Base-by-base conservation (phyloP, 2,113 vertebrate genomes). In the Passer domesticus region DNA sequence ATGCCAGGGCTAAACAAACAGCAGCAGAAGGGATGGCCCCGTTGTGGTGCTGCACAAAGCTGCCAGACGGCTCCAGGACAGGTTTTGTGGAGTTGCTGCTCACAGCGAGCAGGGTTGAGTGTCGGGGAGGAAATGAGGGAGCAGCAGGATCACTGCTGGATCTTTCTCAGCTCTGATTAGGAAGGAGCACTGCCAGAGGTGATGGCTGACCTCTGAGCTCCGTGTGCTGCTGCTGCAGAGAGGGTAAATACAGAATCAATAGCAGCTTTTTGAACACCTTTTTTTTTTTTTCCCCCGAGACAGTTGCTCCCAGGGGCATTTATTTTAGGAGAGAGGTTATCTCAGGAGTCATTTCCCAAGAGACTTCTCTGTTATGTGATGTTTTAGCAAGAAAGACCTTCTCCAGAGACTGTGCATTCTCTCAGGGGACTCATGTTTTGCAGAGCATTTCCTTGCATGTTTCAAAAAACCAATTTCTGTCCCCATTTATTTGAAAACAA, bases 181-280 rank as follows among this genome's bases (percentile, higher is more conserved):
- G 81, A 78, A 66, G 90, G 68, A 78, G 75, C 37, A 17, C 1
- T 70, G 68, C 75, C 73, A 91, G 82, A n/a, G 39, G 39, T 63
- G 75, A 77, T 64, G 79, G 85, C 56, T 96, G 58, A 64, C 64
- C 52, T 72, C 75, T 80, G 79, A 91, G 80, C 79, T 83, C 88
- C 78, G 56, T 56, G 68, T 83, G 82, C 41, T 60, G 82, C 73
- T 89, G 78, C 81, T 35, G 83, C 64, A 75, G 73, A 11, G 47
- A 89, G 88, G 70, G 55, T 75, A 95, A 93, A 93, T 85, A 62
- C 35, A 82, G 84, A 92, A 70, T 76, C 84, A 79, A 58, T 19
- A 63, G 67, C 10, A 59, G 35, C 43, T 50, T 84, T 78, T 56
- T 28, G n/a, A 63, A 39, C 23, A 18, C 18, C 2, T 37, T 24